Conservation (phyloP, 2,888 invertebrate species). For the Rotaria sp. region DNA sequence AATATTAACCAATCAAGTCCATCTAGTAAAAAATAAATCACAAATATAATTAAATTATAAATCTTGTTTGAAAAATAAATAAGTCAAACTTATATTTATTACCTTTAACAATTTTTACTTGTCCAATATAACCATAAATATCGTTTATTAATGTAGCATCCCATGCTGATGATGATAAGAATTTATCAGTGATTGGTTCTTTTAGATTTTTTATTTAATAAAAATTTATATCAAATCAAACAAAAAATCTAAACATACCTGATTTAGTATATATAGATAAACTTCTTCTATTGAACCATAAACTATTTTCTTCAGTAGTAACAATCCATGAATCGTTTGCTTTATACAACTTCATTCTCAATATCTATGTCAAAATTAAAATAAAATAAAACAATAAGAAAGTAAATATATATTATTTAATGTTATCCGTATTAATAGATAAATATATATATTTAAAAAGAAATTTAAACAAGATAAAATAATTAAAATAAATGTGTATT, state of each 20-base stretch:
- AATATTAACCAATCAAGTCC: conserved; percentile 6
- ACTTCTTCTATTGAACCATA: conserved; percentile 24
- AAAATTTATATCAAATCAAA: too few relatives aligned
- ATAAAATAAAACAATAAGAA: not conserved
- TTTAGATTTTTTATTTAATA: too few relatives aligned
- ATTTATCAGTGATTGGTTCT: not conserved
- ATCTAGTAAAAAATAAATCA: not conserved
- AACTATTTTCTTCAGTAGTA: not conserved
- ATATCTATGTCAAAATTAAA: not conserved
- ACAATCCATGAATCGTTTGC: conserved; percentile 1
- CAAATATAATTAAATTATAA: not conserved
- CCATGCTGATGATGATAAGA: not conserved
- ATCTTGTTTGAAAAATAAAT: not conserved
- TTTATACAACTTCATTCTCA: not conserved
- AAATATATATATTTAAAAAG: not conserved
- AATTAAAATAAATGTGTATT: not conserved
- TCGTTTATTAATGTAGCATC: not conserved
- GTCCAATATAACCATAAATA: conserved; percentile 18
- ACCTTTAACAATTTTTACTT: not conserved
- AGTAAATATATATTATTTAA: too few relatives aligned
- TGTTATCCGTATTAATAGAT: too few relatives aligned
- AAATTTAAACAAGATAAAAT: not conserved
- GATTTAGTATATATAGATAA: not conserved
- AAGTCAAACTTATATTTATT: not conserved
- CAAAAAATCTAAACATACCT: not conserved